A percentile compares a stretch with the other conserved stretches of the same genome.
Conservation (phyloP, 2,113 vertebrate species). For the Daphoenositta chrysoptera region DNA sequence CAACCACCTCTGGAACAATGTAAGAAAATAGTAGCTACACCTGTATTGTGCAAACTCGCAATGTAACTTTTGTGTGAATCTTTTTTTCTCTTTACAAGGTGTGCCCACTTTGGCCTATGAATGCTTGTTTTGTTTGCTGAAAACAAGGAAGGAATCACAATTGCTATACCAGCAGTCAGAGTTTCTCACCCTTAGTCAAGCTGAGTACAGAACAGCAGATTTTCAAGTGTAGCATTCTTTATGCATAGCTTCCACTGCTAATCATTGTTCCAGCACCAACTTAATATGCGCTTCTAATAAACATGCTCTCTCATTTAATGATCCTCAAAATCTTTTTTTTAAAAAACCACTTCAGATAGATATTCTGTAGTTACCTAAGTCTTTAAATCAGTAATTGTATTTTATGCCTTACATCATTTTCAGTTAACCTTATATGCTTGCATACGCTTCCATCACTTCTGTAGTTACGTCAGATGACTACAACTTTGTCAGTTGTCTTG, state of each 20-base stretch:
- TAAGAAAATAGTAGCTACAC: conserved; percentile 59
- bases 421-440: conserved; percentile 35
- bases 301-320: conserved; percentile 48
- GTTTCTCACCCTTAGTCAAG: conserved; percentile 44
- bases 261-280: conserved; percentile 8
- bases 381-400: conserved; percentile 26
- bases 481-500: background rate
- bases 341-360: conserved; percentile 33
- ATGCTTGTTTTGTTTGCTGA: conserved; percentile 26
- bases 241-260: conserved; percentile 33
- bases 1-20: conserved; percentile 91
- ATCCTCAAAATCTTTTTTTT: conserved; percentile 2
- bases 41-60: background rate
- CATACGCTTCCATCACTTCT: conserved; percentile 4
- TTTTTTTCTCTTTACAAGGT: conserved; percentile 47
- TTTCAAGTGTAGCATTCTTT: background rate
- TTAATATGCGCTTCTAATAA: conserved; percentile 52
- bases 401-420: conserved; percentile 15
- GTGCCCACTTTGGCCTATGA: conserved; percentile 28
- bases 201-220: conserved; percentile 53
- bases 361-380: conserved; percentile 6
- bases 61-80: conserved; percentile 20
- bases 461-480: conserved; percentile 14
- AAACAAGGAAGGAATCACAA: conserved; percentile 54
- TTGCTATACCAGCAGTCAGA: conserved; percentile 25